Evolutionary conservation across 2,797 vertebrate species (phyloP).

Genomic region (Macroramphosus scolopax): DNA sequence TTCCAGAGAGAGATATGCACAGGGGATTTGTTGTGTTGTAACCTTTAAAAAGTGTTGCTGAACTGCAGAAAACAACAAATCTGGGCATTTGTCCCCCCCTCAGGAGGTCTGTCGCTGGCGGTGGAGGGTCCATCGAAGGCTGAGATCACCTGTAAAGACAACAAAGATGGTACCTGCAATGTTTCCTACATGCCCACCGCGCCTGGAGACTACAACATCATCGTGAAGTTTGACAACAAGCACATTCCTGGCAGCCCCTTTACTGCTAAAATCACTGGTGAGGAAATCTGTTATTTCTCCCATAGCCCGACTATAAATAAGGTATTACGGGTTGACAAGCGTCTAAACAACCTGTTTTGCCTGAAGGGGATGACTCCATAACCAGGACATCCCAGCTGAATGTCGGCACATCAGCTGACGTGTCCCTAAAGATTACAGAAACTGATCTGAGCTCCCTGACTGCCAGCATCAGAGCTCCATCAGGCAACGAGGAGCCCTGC

Average conservation of each 20-base stretch:
- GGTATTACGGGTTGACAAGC: slow-evolving; percentile 12
- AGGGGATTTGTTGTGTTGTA: background rate
- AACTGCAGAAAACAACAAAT: background rate
- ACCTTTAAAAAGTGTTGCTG: background rate
- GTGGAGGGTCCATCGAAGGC: slow-evolving; percentile 98
- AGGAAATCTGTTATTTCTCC: slow-evolving; percentile 26
- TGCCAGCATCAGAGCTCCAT: slow-evolving; percentile 92
- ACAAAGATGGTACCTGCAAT: slow-evolving; percentile 95
- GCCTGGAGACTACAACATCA: slow-evolving; percentile 94
- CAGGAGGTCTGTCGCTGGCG: slow-evolving; percentile 92
- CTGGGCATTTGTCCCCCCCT: background rate
- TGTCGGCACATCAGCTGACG: slow-evolving; percentile 90
- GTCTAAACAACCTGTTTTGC: too few species aligned
- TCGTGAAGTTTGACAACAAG: slow-evolving; percentile 95
- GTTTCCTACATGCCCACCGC: slow-evolving; percentile 95
- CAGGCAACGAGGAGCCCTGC: slow-evolving; percentile 93
- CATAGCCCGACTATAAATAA: slow-evolving; percentile 5
- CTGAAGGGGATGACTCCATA: slow-evolving; percentile 94
- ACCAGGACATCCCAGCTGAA: slow-evolving; percentile 92
- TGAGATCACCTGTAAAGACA: slow-evolving; percentile 96
- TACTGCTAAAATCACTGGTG: slow-evolving; percentile 95
- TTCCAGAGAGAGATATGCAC: background rate
- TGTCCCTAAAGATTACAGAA: slow-evolving; percentile 95
- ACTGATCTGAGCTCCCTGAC: slow-evolving; percentile 90
- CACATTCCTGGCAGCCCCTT: slow-evolving; percentile 96